Percentiles rank a stretch among this genome's conserved stretches.
phyloP scores from a whole-genome alignment of 2,888 invertebrate genomes.

The Drosophila ezoana region DNA sequence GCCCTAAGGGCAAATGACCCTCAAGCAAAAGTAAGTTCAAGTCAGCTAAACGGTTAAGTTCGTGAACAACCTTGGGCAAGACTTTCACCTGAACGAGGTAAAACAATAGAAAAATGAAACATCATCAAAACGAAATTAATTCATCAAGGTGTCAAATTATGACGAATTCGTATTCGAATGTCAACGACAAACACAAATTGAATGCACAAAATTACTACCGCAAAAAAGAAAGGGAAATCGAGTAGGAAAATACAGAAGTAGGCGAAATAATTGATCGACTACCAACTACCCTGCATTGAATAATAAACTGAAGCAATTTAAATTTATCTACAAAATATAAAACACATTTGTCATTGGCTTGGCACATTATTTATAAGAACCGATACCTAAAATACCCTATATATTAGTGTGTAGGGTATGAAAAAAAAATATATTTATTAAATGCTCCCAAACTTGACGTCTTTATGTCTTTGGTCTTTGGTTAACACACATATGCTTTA shows the following conservation, averaged over 20 bases:
- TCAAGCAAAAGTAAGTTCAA: conserved; percentile 45
- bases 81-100: conserved; percentile 57
- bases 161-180: conserved; percentile 46
- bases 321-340: too few relatives aligned
- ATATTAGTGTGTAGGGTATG: not conserved
- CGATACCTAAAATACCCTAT: not conserved
- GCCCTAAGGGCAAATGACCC: conserved; percentile 48
- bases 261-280: not conserved
- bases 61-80: conserved; percentile 61
- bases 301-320: not conserved
- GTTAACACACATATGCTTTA: conserved; percentile 35
- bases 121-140: conserved; percentile 55
- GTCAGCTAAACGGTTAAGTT: conserved; percentile 43
- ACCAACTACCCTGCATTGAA: conserved; percentile 10
- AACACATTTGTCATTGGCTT: too few relatives aligned
- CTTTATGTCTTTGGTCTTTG: conserved; percentile 12
- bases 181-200: conserved; percentile 23
- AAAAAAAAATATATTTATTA: conserved; percentile 4
- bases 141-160: conserved; percentile 63
- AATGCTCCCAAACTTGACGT: conserved; percentile 35
- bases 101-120: conserved; percentile 27
- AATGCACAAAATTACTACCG: conserved; percentile 31
- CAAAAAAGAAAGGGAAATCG: conserved; percentile 15
- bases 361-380: not conserved
- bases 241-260: not conserved